phyloP scores from a whole-genome alignment of 2,797 vertebrate genomes.

The Ctenopoma multispine region DNA sequence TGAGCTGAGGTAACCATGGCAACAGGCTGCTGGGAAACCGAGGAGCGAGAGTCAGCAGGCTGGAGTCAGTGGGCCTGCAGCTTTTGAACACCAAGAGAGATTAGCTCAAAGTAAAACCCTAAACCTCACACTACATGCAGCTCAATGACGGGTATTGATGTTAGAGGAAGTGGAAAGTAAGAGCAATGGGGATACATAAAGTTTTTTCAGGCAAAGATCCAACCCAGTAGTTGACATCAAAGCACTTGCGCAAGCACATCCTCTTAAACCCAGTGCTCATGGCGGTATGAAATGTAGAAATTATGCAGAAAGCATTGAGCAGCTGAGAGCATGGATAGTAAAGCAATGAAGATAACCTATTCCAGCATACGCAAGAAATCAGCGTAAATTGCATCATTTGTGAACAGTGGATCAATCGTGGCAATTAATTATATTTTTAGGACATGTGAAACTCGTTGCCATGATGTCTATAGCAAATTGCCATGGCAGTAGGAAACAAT shows the following conservation, averaged over 20 bases:
- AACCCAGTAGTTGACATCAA: constrained; percentile 64
- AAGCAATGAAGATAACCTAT: constrained; percentile 55
- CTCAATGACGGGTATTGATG: constrained; percentile 64
- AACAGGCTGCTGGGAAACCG: constrained; percentile 81
- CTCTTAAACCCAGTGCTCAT: constrained; percentile 45
- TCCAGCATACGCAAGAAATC: constrained; percentile 45
- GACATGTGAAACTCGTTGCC: constrained; percentile 55
- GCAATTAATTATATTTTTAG: constrained; percentile 59
- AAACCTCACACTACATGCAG: constrained; percentile 58
- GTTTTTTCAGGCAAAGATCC: constrained; percentile 50
- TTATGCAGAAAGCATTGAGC: constrained; percentile 45
- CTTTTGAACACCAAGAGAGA: constrained; percentile 79
- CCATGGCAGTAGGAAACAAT: constrained; percentile 70
- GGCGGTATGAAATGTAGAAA: constrained; percentile 55
- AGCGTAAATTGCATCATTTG: constrained; percentile 53
- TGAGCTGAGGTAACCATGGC: constrained; percentile 84
- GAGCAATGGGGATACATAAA: constrained; percentile 46
- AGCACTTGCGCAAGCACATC: constrained; percentile 46
- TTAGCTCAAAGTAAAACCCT: constrained; percentile 74
- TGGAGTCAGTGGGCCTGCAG: constrained; percentile 78
- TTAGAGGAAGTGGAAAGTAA: constrained; percentile 48
- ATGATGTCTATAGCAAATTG: constrained; percentile 55
- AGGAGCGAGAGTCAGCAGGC: constrained; percentile 69
- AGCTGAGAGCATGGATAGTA: constrained; percentile 31
- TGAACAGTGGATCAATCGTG: constrained; percentile 45